Evolutionary conservation across 2,113 vertebrate species (phyloP).

Genomic region (Casuarius casuarius): DNA sequence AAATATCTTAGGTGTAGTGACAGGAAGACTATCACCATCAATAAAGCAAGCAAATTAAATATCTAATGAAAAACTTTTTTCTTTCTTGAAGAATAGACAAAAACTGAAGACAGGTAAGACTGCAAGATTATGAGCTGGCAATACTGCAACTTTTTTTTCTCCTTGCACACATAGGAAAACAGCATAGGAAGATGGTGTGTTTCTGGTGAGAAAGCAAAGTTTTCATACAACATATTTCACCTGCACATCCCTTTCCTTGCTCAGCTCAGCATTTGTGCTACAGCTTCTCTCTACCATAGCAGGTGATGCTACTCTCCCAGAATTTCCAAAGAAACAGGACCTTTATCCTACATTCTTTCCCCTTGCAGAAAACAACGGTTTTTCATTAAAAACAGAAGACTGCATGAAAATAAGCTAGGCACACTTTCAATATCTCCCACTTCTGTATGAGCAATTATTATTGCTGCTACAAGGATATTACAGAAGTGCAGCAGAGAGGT

Average conservation of each 20-base stretch:
- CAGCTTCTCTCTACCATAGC: not conserved
- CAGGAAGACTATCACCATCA: not conserved
- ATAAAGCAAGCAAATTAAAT: not conserved
- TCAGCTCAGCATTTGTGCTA: accelerated
- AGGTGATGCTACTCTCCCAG: not conserved
- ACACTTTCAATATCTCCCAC: not conserved
- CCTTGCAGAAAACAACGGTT: not conserved
- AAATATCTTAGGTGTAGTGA: not conserved
- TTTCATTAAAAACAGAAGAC: not conserved
- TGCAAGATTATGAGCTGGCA: not conserved
- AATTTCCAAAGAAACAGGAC: not conserved
- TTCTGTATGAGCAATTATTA: not conserved
- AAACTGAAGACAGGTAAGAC: not conserved
- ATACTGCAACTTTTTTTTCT: not conserved
- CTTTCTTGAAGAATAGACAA: not conserved
- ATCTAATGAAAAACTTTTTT: not conserved
- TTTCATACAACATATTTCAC: not conserved
- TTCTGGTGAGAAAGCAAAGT: not conserved
- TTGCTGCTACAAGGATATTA: not conserved
- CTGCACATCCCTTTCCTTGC: not conserved
- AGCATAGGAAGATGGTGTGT: not conserved
- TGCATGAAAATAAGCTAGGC: not conserved
- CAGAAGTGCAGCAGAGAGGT: not conserved
- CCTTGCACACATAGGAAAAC: not conserved
- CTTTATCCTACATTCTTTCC: not conserved